Percentiles rank a stretch among this genome's conserved stretches.
phyloP scores from a whole-genome alignment of 2,113 vertebrate species.

The Takifugu flavidus region DNA sequence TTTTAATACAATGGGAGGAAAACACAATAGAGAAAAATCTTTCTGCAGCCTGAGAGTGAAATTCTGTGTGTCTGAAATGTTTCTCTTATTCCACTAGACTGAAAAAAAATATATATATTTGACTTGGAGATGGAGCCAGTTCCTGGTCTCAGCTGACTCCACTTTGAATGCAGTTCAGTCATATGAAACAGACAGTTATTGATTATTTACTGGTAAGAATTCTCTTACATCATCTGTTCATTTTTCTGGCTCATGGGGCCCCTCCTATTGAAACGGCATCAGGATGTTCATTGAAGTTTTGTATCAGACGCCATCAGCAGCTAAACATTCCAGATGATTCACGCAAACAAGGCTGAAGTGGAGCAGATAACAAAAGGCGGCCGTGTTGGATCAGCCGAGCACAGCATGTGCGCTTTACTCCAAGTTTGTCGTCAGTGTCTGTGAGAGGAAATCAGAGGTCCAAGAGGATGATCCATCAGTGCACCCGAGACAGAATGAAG shows the following conservation, averaged over 20 bases:
- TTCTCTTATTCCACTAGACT: constrained; percentile 1
- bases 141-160: constrained; percentile 17
- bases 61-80: not conserved
- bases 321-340: constrained; percentile 59
- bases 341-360: constrained; percentile 61
- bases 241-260: constrained; percentile 43
- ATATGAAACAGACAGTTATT: constrained; percentile 53
- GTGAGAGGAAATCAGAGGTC: constrained; percentile 34
- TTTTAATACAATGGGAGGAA: not conserved
- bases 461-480: constrained; percentile 65
- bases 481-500: constrained; percentile 50
- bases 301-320: constrained; percentile 16
- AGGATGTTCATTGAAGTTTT: constrained; percentile 41
- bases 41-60: not conserved
- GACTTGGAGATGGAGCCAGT: constrained; percentile 7
- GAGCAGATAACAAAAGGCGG: constrained; percentile 62
- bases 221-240: constrained; percentile 50
- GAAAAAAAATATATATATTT: not conserved
- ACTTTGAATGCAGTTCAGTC: constrained; percentile 42
- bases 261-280: constrained; percentile 24
- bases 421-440: constrained; percentile 20
- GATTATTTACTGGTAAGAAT: constrained; percentile 51
- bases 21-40: no score
- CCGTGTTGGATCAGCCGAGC: constrained; percentile 47
- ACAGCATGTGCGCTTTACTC: constrained; percentile 31